phyloP scores from a whole-genome alignment of 2,888 invertebrate species.

The Trissolcus japonicus region DNA sequence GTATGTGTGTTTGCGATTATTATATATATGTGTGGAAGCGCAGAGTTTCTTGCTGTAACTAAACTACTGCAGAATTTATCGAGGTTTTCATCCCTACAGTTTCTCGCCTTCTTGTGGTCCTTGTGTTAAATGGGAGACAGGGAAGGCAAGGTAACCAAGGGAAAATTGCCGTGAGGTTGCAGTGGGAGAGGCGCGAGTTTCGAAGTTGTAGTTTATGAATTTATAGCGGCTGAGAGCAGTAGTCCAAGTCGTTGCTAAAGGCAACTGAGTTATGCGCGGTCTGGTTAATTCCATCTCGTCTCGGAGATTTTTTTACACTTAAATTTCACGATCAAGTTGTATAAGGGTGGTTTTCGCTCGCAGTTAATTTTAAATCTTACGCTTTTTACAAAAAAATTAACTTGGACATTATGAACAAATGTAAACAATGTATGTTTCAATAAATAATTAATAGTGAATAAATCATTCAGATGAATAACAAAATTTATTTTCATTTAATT shows the following conservation, averaged over 20 bases:
- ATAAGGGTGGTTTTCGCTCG: conserved; percentile 56
- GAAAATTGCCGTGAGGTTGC: conserved; percentile 60
- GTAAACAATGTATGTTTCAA: too few relatives aligned
- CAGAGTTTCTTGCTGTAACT: conserved; percentile 71
- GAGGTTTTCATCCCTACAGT: conserved; percentile 66
- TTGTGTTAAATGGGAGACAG: conserved; percentile 31
- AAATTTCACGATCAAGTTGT: conserved; percentile 60
- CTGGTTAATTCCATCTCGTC: conserved; percentile 67
- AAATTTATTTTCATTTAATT: too few relatives aligned
- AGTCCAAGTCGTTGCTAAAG: conserved; percentile 62
- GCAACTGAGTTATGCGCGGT: conserved; percentile 68
- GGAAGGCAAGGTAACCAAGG: conserved; percentile 61
- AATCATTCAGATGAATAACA: too few relatives aligned
- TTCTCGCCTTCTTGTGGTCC: conserved; percentile 62
- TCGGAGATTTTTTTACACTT: conserved; percentile 65
- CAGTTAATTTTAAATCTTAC: conserved; percentile 60
- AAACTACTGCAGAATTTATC: conserved; percentile 73
- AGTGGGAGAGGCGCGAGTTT: conserved; percentile 61
- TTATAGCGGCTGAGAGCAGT: conserved; percentile 73
- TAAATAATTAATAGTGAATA: too few relatives aligned
- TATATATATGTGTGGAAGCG: conserved; percentile 42
- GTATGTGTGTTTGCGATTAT: conserved; percentile 39
- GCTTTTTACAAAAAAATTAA: conserved; percentile 27
- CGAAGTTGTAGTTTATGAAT: conserved; percentile 75
- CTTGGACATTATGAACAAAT: too few relatives aligned